Percentiles rank a stretch among this genome's conserved stretches.
phyloP scores from a whole-genome alignment of 2,797 vertebrate genomes.

The Cephalopachus bancanus region DNA sequence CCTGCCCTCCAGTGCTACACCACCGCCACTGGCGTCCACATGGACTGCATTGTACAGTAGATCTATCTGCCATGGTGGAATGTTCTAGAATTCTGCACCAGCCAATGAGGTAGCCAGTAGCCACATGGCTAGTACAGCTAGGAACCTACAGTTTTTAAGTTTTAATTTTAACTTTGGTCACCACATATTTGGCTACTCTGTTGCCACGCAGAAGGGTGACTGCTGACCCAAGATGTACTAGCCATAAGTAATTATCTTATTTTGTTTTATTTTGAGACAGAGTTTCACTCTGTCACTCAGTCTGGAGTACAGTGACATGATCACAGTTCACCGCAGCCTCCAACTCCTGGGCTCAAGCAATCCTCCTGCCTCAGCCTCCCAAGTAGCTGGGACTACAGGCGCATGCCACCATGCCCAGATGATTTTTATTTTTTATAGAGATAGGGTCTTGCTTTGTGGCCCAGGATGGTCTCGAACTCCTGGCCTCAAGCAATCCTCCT shows the following conservation, averaged over 20 bases:
- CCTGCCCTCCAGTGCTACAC: background rate
- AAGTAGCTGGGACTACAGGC: no score
- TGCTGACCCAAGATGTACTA: background rate
- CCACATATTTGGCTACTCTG: background rate
- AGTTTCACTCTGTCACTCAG: no score
- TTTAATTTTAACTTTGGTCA: background rate
- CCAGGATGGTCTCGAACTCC: no score
- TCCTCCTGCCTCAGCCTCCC: no score
- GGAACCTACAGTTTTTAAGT: background rate
- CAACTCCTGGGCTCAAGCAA: no score
- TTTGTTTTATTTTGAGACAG: no score
- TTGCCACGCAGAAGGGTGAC: background rate
- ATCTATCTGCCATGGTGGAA: accelerated
- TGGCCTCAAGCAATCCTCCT: no score
- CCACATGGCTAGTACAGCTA: background rate
- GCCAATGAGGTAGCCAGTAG: background rate
- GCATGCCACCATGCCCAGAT: no score
- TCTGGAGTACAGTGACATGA: no score
- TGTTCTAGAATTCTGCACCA: accelerated
- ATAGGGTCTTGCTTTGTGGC: no score
- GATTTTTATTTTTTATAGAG: no score
- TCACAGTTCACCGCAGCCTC: no score
- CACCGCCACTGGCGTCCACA: accelerated
- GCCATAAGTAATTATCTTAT: background rate
- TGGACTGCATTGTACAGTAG: background rate